phyloP scores from a whole-genome alignment of 2,888 invertebrate species.

The Gasteruption jaculator region DNA sequence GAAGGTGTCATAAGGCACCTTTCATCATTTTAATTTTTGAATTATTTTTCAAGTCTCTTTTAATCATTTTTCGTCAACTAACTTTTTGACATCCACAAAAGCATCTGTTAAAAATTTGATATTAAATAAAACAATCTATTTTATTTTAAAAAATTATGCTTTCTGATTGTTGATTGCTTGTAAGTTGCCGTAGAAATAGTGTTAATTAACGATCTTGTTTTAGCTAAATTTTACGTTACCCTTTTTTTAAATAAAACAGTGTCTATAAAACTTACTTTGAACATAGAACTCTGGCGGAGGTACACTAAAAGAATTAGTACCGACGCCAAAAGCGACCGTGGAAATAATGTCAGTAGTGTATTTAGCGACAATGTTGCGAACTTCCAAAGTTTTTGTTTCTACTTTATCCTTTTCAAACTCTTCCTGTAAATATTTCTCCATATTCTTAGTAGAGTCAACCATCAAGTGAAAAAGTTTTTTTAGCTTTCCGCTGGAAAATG shows the following conservation, averaged over 20 bases:
- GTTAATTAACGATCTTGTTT: neutral
- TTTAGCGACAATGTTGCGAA: conserved; percentile 24
- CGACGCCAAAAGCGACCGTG: conserved; percentile 37
- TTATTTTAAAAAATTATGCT: too few relatives aligned
- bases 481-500: conserved; percentile 57
- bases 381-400: conserved; percentile 15
- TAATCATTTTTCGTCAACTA: too few relatives aligned
- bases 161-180: too few relatives aligned
- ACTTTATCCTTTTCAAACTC: conserved; percentile 13
- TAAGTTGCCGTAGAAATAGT: neutral
- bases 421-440: conserved; percentile 25
- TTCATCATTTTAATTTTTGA: neutral
- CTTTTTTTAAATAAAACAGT: too few relatives aligned
- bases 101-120: too few relatives aligned
- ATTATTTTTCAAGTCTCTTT: too few relatives aligned
- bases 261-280: conserved; percentile 30
- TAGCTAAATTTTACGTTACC: too few relatives aligned
- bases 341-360: conserved; percentile 38
- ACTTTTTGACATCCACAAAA: too few relatives aligned
- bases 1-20: too few relatives aligned
- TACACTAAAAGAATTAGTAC: conserved; percentile 33
- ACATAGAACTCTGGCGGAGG: conserved; percentile 30
- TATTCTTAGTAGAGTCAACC: conserved; percentile 39
- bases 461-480: conserved; percentile 53
- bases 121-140: neutral